phyloP scores from a whole-genome alignment of 2,888 invertebrate species.

The Masnerella sp. region DNA sequence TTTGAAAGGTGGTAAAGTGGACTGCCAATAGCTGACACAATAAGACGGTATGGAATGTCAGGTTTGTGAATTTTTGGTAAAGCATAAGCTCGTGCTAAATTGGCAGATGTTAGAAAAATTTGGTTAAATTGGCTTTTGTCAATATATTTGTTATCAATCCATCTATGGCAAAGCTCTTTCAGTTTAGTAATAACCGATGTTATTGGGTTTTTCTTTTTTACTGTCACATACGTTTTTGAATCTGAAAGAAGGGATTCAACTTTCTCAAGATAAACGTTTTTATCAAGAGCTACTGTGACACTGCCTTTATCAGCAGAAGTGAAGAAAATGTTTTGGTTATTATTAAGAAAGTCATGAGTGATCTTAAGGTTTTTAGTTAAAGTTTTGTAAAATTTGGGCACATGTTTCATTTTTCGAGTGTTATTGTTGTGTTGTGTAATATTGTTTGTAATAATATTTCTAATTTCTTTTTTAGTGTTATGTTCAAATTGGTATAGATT shows the following conservation, averaged over 20 bases:
- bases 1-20: neutral
- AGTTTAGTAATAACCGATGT: neutral
- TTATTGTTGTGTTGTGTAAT: neutral
- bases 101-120: neutral
- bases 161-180: neutral
- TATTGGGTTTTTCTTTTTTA: neutral
- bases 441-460: neutral
- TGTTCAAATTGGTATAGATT: neutral
- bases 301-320: conserved; percentile 5
- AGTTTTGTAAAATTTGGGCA: neutral
- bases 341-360: neutral
- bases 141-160: neutral
- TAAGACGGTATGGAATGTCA: neutral
- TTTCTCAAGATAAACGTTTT: neutral
- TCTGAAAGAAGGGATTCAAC: conserved; percentile 2
- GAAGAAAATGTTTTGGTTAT: neutral
- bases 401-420: conserved; percentile 9
- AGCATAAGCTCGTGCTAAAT: neutral
- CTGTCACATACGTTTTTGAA: neutral
- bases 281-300: conserved; percentile 1
- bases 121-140: neutral
- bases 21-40: conserved; percentile 2
- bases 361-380: neutral
- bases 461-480: neutral
- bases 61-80: conserved; percentile 12